Base-by-base conservation (phyloP, 2,888 invertebrate genomes). In the Temnothorax unifasciatus region DNA sequence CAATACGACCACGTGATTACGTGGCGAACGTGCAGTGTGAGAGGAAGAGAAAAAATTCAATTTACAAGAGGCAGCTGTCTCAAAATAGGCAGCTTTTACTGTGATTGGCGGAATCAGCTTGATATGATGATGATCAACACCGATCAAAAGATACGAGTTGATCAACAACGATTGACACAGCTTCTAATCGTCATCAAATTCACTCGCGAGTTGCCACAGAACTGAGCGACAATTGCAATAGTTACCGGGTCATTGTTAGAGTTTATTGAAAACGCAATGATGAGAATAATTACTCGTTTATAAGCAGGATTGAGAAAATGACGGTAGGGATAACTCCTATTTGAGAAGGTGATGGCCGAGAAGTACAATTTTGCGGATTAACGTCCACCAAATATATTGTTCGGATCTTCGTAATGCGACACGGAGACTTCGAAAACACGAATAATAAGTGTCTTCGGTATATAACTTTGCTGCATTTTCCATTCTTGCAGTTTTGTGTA, bases 401-500 rank as follows among this genome's bases (percentile, higher is more conserved):
- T 76, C n/a, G 25, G 25, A 77, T 79, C n/a, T 76, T 25, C 25
- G 29, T 76, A 44, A 9, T 38, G 18, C 38, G 75, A 54, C 9
- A 9, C 15, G 52, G 2, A 52, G 8, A 52, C 8, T n/a, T n/a
- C 8, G 52, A 54, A 21, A 15, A 21, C 64, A 54, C 25, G 18
- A 29, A 25, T 50, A 50, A 50, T 5, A 41, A 57, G 38, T 79
- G 71, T 86, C 8, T 61, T 25, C 5, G 21, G 8, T 18, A 82
- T 86, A 87, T 87, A 88, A 90, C 85, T 88, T 86, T 87, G 87
- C 89, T 87, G 90, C 90, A 88, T 91, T 92, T 89, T 89, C 89
- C 74, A n/a, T 34, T 34, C 3, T 8, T 74, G 18, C 4, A 29
- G 3, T 34, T 74, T n/a, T 75, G n/a, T 47, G 50, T 11, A 15